Percentiles rank a stretch among this genome's conserved stretches.
These are phyloP conservation scores for Pelodiscus sinensis DNA, from an alignment of 2,113 vertebrate species.

Conservation along the genomic window DNA sequence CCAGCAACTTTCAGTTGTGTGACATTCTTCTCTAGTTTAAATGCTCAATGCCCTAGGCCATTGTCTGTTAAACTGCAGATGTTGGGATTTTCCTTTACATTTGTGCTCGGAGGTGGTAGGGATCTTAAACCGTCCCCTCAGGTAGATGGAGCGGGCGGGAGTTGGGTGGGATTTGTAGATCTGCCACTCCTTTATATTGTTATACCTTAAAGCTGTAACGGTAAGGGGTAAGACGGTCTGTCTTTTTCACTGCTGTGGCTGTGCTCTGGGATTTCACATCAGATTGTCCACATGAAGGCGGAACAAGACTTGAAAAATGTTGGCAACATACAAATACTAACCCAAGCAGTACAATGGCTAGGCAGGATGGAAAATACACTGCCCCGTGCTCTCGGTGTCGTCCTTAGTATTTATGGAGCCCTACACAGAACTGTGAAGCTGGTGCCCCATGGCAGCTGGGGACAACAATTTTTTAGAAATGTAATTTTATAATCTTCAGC, in stretches of 20 bases:
- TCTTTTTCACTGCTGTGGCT: neutral
- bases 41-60: neutral
- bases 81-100: no score
- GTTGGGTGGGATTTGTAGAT: no score
- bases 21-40: neutral
- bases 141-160: neutral
- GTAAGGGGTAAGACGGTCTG: neutral
- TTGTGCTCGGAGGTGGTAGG: no score
- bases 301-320: neutral
- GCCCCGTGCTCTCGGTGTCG: neutral
- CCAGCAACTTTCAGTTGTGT: neutral
- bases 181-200: neutral
- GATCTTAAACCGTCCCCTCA: neutral
- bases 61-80: no score
- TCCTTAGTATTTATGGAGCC: no score
- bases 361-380: neutral
- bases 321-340: neutral
- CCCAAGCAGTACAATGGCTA: neutral
- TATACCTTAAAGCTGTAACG: neutral
- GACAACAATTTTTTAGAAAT: no score
- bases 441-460: no score
- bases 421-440: no score
- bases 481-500: no score
- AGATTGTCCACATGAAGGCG: neutral
- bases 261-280: neutral